Percentiles rank a stretch among this genome's conserved stretches.
Evolutionary conservation across 2,888 invertebrate species (phyloP).

Genomic region (Apodemia duryi): DNA sequence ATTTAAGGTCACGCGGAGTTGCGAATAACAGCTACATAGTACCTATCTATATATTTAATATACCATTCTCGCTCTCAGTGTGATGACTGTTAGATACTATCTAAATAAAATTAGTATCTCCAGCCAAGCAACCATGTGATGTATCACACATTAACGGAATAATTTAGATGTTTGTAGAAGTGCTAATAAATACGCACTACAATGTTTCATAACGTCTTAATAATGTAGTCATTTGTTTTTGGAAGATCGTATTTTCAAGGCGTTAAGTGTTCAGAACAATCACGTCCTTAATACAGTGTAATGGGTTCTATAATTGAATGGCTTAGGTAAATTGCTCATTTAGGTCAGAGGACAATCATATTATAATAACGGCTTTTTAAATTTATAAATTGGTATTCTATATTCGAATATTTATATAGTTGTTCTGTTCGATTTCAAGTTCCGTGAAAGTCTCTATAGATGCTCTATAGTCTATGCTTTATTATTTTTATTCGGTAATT

Average conservation of each 20-base stretch:
- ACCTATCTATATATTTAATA: too few species aligned
- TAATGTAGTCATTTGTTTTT: conserved; percentile 27
- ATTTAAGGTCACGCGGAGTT: too few species aligned
- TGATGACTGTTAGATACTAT: background rate
- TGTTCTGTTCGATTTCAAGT: background rate
- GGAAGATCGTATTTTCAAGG: conserved; percentile 22
- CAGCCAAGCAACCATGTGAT: conserved; percentile 26
- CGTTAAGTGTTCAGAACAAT: background rate
- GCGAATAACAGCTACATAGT: too few species aligned
- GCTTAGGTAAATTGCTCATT: background rate
- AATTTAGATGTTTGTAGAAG: conserved; percentile 42
- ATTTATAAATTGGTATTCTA: conserved; percentile 1
- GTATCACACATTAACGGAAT: conserved; percentile 43
- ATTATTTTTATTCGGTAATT: too few species aligned
- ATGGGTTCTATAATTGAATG: background rate
- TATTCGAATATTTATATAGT: background rate
- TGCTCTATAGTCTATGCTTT: background rate
- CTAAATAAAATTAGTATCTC: conserved; percentile 1
- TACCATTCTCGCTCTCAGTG: background rate
- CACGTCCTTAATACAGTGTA: background rate
- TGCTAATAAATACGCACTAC: conserved; percentile 41
- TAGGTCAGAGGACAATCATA: conserved; percentile 8
- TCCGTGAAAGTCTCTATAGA: background rate
- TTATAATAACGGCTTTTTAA: conserved; percentile 10
- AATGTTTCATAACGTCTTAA: conserved; percentile 43